Base-by-base conservation (phyloP, 1,140 invertebrate genomes). In the Alviniconcha marisindica region DNA sequence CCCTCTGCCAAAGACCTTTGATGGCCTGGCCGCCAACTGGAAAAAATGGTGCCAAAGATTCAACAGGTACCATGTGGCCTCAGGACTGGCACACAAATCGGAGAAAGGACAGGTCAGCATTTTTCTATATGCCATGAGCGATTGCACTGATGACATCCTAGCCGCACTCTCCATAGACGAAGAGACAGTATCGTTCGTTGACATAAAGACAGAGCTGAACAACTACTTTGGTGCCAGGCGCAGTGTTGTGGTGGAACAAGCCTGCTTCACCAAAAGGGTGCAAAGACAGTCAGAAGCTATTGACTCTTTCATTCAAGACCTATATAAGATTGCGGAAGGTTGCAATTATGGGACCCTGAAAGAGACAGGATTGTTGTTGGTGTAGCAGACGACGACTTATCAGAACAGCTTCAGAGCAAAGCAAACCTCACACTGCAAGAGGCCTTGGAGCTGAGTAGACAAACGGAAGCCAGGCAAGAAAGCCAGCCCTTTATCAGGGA, bases 341-440 rank as follows among this genome's bases (percentile, higher is more conserved):
- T 71, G 66, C 36, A 71, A 40, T 33, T 71, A 71, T 36, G 66
- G 66, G 4, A 10, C 31, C 3, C 66, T 71, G 2, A 71, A 36
- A 40, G 31, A 33, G 66, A 71, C 28, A 33, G 66, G 10, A 36
- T 71, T 40, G 66, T 71, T 5, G 66, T 71, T 14, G 66, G 66
- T 5, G 66, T 71, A 33, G 66, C 66, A 31, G 66, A 71, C 28
- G 66, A 71, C 31, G 36, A 71, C 15, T 28, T 71, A 4, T 71
- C 66, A 12, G 66, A 71, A 36, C 31, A 71, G 21, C 31, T 71
- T 7, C 66, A 71, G 36, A 24, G 28, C 28, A 71, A 71, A 24
- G 66, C 66, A 31, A 71, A 71, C 7, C 66, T 71, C 10, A 71
- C 66, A 33, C 66, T 71, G 66, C 31, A 71, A 14, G 36, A 71